Evolutionary conservation across 2,797 vertebrate genomes (phyloP), one percentile per base, ranked within the genome.

Genomic region (Phoxinus dragarum): DNA sequence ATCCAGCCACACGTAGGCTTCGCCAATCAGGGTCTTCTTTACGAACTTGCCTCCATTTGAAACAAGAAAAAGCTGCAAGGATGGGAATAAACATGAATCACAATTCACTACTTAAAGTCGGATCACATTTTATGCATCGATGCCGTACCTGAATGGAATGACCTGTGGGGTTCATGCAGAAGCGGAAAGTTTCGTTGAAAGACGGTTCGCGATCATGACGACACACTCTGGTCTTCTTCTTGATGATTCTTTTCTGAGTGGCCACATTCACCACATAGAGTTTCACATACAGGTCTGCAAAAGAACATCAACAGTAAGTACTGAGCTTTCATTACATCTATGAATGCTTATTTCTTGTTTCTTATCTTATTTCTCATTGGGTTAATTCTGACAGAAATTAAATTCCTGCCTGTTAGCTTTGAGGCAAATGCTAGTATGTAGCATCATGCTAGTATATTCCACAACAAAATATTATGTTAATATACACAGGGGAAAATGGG

Each of bases 211-310:
- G 95, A 91, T 99, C 98, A 36, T 99, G 98, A 52, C 98, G 96
- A 91, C 98, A 99, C 81, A 99, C 97, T 88, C 98, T 94, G 40
- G 98, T 99, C 94, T 99, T 99, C 95, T 99, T 99, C 95, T 99
- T 99, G 90, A 99, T 97, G 86, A 99, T 96, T 92, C 97, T 96
- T 90, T 99, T 99, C 90, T 99, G 98, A n/a, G 97, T 98, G 81
- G 98, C 96, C 52, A 99, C 95, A 85, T 99, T 99, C 88, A 99
- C 97, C 89, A 99, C 96, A 0, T 99, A 99, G 36, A 99, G 94
- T 94, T 99, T 99, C 93, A 99, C 98, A 84, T 99, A 99, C 47
- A 99, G 94, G 92, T 99, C 98, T 99, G 92, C 49, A 47, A 44
- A 89, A 88, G 71, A 73, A 75, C 38, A 74, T 16, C 14, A 69